These are phyloP conservation scores for Bellardia pandia DNA, from an alignment of 2,888 invertebrate genomes.

Conservation along the genomic window DNA sequence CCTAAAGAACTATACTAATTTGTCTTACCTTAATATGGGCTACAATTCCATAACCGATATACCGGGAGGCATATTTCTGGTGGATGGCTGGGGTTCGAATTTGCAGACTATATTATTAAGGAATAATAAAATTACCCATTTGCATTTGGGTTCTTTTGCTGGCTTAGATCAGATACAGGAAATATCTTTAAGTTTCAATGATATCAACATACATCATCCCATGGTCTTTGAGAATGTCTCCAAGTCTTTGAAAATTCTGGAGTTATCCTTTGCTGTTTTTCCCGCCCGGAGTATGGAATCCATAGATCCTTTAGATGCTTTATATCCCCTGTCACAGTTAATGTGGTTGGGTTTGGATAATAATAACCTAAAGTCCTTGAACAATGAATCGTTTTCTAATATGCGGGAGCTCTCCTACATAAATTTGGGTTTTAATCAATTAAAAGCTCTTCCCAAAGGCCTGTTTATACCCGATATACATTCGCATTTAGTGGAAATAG, in stretches of 20 bases:
- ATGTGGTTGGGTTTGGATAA: constrained; percentile 94
- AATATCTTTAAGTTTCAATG: constrained; percentile 95
- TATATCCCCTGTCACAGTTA: constrained; percentile 89
- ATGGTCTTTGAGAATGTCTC: constrained; percentile 92
- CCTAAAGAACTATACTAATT: constrained; percentile 89
- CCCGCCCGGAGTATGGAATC: constrained; percentile 84
- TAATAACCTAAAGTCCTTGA: constrained; percentile 91
- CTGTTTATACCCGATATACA: constrained; percentile 89
- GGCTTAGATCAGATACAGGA: constrained; percentile 92
- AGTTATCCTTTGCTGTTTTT: constrained; percentile 93
- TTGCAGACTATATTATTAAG: constrained; percentile 92
- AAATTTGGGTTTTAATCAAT: constrained; percentile 93
- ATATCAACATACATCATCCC: constrained; percentile 91
- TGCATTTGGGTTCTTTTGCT: constrained; percentile 89
- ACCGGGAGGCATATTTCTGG: constrained; percentile 89
- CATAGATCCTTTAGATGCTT: constrained; percentile 90
- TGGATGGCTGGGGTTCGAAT: constrained; percentile 89
- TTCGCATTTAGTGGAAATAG: constrained; percentile 90
- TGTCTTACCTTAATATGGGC: constrained; percentile 94
- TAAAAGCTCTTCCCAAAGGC: constrained; percentile 88
- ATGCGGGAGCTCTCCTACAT: constrained; percentile 90
- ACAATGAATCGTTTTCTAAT: constrained; percentile 89
- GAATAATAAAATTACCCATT: constrained; percentile 92
- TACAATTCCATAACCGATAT: constrained; percentile 93
- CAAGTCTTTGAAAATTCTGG: constrained; percentile 91